Conservation (phyloP, 2,888 invertebrate genomes). For the Camponotus fellah region DNA sequence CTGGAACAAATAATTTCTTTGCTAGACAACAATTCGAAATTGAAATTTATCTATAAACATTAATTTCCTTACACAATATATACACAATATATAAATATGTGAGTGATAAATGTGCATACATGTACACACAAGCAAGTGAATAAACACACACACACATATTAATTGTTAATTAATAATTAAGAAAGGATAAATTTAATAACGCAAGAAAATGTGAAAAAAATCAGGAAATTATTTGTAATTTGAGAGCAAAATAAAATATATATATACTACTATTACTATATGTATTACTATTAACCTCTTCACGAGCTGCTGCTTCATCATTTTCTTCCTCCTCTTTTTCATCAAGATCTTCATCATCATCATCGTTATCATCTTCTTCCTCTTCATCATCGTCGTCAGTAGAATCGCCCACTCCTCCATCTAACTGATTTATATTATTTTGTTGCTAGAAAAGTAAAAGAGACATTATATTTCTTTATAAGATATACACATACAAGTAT, state of each 20-base stretch:
- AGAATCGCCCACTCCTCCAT: slow-evolving; percentile 89
- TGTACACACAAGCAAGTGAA: not conserved
- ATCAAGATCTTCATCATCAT: slow-evolving; percentile 86
- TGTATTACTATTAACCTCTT: slow-evolving; percentile 79
- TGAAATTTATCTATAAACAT: slow-evolving; percentile 17
- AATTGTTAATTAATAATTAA: not conserved
- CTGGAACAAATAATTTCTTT: slow-evolving; percentile 84
- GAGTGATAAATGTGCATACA: too few species aligned
- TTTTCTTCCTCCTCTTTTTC: slow-evolving; percentile 86
- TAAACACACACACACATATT: not conserved
- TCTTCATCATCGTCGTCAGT: slow-evolving; percentile 93
- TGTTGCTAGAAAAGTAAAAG: slow-evolving; percentile 59
- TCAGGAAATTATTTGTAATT: not conserved
- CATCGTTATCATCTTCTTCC: slow-evolving; percentile 88
- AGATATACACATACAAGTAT: not conserved
- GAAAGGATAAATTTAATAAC: not conserved
- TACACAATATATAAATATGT: too few species aligned
- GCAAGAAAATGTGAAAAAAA: not conserved
- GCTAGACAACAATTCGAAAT: not conserved
- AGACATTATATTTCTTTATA: not conserved
- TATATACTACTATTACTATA: not conserved
- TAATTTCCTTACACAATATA: slow-evolving; percentile 82
- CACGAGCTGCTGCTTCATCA: slow-evolving; percentile 83
- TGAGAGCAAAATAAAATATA: not conserved
- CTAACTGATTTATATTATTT: slow-evolving; percentile 87